Evolutionary conservation across 2,113 vertebrate genomes (phyloP), one percentile per base, ranked within the genome.

Genomic region (Centropristis striata): DNA sequence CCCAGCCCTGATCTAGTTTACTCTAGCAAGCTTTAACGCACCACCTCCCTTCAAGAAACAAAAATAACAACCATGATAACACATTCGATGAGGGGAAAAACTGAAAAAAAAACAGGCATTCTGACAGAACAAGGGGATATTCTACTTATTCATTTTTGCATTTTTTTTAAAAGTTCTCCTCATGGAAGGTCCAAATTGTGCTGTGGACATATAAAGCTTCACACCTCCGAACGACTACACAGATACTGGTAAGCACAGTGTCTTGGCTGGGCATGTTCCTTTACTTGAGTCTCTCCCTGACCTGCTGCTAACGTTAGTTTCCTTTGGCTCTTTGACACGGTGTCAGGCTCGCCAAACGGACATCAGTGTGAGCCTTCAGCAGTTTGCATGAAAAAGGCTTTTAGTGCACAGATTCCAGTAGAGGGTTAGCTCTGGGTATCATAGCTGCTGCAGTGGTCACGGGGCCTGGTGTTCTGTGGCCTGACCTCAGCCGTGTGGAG

Each of bases 211-310:
- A 23, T 93, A 90, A 93, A 93, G 91, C 90, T 91, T 90, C 88
- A 89, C 88, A 90, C 87, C 83, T 90, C 72, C 8, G 42, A 68
- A 79, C 50, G 21, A 89, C 89, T 87, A 87, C 82, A 91, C 79
- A 90, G 51, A 91, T 86, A 86, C 91, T 86, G 89, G 87, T 91
- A 71, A 94, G 80, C 94, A 94, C 94, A 94, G 92, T 93, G 93
- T 90, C 86, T 86, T 81, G 83, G 81, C 86, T 87, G 83, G 65
- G 76, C 76, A 15, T 54, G 47, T 44, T 54, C 57, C 63, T n/a
- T 21, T 21, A 25, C 76, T 71, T 55, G 12, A 69, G 70, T 66
- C 58, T 75, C 64, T 85, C 67, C 71, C 84, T 87, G 85, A 90
- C 71, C 76, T 77, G 79, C 83, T 84, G 86, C 80, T 87, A 72